phyloP scores from a whole-genome alignment of 2,888 invertebrate genomes.

The Nomada hirtipes region DNA sequence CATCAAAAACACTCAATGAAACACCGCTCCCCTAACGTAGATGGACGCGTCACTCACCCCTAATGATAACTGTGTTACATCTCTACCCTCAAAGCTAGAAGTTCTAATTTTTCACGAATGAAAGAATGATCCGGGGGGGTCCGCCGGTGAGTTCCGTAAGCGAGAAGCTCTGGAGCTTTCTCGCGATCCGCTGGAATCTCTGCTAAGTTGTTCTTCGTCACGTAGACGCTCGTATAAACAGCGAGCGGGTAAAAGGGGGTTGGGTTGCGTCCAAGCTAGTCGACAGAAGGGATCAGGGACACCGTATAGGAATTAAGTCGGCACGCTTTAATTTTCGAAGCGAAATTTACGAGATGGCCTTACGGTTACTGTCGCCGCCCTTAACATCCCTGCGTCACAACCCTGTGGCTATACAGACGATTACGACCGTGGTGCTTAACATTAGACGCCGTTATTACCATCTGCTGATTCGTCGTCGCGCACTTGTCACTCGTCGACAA shows the following conservation, averaged over 20 bases:
- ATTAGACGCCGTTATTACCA: conserved; percentile 42
- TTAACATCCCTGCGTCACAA: conserved; percentile 47
- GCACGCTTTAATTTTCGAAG: conserved; percentile 65
- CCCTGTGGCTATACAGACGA: conserved; percentile 18
- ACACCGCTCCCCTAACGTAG: too few species aligned
- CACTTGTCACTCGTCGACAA: background rate
- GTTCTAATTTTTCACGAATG: background rate
- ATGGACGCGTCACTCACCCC: too few species aligned
- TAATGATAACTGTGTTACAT: too few species aligned
- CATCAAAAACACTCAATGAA: too few species aligned
- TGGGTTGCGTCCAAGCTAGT: background rate
- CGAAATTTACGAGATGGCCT: conserved; percentile 64
- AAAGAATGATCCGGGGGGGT: conserved; percentile 2
- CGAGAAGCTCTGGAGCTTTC: background rate
- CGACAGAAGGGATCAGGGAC: background rate
- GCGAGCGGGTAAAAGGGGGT: background rate
- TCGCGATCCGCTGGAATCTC: conserved; percentile 42
- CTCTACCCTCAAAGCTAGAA: background rate
- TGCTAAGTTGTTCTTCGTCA: conserved; percentile 54
- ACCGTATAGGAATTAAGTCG: conserved; percentile 52
- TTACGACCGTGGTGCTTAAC: conserved; percentile 36
- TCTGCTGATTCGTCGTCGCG: conserved; percentile 20
- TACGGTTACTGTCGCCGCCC: conserved; percentile 59
- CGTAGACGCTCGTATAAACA: conserved; percentile 53
- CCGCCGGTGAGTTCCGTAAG: background rate